phyloP scores from a whole-genome alignment of 2,113 vertebrate species.

The Sisor rabdophorus region DNA sequence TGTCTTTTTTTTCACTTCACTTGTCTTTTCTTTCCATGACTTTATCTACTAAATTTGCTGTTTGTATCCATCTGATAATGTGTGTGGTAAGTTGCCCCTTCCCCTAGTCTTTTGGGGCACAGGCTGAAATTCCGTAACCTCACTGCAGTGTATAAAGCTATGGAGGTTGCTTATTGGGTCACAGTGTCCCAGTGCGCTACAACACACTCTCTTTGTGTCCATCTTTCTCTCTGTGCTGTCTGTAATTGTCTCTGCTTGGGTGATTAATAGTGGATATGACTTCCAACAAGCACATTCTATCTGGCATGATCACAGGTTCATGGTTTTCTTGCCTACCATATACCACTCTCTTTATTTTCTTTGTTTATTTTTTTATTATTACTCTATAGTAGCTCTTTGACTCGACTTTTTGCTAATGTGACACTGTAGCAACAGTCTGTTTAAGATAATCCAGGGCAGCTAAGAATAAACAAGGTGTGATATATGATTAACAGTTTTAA shows the following conservation, averaged over 20 bases:
- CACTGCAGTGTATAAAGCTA: slow-evolving; percentile 54
- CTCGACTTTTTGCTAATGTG: slow-evolving; percentile 51
- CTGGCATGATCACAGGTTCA: slow-evolving; percentile 45
- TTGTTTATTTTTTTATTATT: slow-evolving; percentile 30
- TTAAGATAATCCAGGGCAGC: slow-evolving; percentile 57
- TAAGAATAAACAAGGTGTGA: slow-evolving; percentile 59
- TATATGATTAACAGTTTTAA: slow-evolving; percentile 61
- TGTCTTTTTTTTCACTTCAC: slow-evolving; percentile 14
- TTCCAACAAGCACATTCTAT: slow-evolving; percentile 59
- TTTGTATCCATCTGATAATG: slow-evolving; percentile 17
- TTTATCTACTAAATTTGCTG: slow-evolving; percentile 1
- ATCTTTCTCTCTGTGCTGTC: slow-evolving; percentile 38
- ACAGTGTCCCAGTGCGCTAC: slow-evolving; percentile 17
- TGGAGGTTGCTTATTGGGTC: slow-evolving; percentile 48
- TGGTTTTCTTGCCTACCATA: slow-evolving; percentile 28
- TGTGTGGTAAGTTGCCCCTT: not conserved
- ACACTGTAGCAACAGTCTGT: slow-evolving; percentile 54
- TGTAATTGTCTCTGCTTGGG: slow-evolving; percentile 67
- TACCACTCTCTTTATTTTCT: slow-evolving; percentile 15
- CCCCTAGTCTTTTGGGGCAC: slow-evolving; percentile 39
- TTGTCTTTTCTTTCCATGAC: slow-evolving; percentile 13
- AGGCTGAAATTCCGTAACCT: slow-evolving; percentile 38
- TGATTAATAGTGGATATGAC: slow-evolving; percentile 67
- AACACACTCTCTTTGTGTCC: not conserved
- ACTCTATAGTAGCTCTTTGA: slow-evolving; percentile 34